These are phyloP conservation scores for Cephus runcator DNA, from an alignment of 2,888 invertebrate genomes.

Conservation along the genomic window DNA sequence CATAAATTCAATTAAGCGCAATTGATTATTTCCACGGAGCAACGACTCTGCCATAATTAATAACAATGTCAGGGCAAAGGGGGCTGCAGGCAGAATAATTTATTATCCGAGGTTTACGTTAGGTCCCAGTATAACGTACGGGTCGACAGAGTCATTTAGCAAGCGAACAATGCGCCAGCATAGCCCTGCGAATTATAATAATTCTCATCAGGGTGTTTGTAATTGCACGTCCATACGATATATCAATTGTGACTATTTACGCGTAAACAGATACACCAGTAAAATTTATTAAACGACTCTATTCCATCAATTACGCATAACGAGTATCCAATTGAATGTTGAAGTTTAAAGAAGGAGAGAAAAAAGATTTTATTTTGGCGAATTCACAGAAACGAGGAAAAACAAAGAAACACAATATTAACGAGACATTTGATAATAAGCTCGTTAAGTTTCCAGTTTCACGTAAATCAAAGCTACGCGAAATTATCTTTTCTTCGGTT, in stretches of 20 bases:
- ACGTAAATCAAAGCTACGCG: not conserved
- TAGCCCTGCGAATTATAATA: not conserved
- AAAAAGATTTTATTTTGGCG: too few relatives aligned
- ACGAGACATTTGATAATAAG: not conserved
- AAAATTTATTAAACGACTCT: not conserved
- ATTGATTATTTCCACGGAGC: not conserved
- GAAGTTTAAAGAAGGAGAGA: rapidly evolving
- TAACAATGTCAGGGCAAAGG: not conserved
- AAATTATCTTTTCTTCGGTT: not conserved
- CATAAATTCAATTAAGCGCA: not conserved
- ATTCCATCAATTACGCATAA: not conserved
- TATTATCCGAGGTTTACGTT: not conserved
- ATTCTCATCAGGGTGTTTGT: slow-evolving; percentile 6
- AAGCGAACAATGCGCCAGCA: slow-evolving; percentile 5
- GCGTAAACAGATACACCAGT: not conserved
- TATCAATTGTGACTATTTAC: not conserved
- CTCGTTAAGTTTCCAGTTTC: not conserved
- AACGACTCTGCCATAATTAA: slow-evolving; percentile 1
- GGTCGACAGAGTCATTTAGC: not conserved
- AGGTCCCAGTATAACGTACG: not conserved
- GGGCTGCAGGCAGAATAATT: not conserved
- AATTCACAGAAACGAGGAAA: too few relatives aligned
- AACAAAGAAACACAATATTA: not conserved
- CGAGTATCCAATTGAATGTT: too few relatives aligned
- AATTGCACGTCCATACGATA: not conserved